phyloP scores from a whole-genome alignment of 2,797 vertebrate genomes.

The Protosalanx chinensis region DNA sequence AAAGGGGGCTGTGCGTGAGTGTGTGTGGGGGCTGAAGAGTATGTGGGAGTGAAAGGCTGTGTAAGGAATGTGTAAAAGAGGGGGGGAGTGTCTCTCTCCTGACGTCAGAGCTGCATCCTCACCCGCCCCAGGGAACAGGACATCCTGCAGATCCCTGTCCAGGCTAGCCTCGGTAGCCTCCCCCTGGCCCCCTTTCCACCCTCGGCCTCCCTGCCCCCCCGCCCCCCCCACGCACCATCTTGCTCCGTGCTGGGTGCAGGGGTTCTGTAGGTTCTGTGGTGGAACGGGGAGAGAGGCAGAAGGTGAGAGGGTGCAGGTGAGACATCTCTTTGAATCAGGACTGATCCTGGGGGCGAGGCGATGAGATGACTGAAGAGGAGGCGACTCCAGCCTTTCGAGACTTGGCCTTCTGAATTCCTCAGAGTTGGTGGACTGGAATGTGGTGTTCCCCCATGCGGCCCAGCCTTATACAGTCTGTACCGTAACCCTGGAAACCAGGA shows the following conservation, averaged over 20 bases:
- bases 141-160: not conserved
- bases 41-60: not conserved
- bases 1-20: too few species aligned
- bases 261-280: not conserved
- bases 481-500: too few species aligned
- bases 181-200: too few species aligned
- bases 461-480: too few species aligned
- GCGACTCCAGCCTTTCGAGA: not conserved
- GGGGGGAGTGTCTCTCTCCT: not conserved
- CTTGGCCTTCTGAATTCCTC: not conserved
- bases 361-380: not conserved
- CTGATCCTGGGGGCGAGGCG: not conserved
- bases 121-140: not conserved
- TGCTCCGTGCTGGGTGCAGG: too few species aligned
- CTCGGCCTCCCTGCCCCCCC: too few species aligned
- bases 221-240: too few species aligned
- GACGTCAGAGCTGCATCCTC: conserved; percentile 1
- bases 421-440: not conserved
- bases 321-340: not conserved
- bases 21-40: too few species aligned
- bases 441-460: too few species aligned
- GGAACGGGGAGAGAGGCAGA: not conserved
- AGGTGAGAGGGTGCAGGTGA: not conserved
- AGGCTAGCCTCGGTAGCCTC: not conserved
- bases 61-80: not conserved